phyloP scores from a whole-genome alignment of 2,888 invertebrate species.

The Steinernema hermaphroditum region DNA sequence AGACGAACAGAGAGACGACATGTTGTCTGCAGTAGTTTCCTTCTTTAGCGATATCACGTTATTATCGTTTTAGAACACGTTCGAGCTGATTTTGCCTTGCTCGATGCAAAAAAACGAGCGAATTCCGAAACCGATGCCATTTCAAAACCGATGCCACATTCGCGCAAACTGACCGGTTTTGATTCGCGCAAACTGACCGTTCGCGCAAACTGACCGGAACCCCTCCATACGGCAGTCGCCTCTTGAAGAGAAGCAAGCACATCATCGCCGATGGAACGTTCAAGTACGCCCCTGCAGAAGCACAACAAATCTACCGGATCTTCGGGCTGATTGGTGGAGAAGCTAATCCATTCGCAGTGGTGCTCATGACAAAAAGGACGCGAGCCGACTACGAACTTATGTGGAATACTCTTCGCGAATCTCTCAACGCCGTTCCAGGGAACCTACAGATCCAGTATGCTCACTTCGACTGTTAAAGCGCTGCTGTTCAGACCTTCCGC shows the following conservation, averaged over 20 bases:
- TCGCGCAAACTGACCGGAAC: too few relatives aligned
- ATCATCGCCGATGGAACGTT: neutral
- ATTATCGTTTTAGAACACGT: too few relatives aligned
- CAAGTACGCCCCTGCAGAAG: neutral
- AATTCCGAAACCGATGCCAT: too few relatives aligned
- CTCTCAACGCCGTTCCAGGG: neutral
- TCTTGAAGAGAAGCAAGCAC: neutral
- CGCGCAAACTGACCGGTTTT: too few relatives aligned
- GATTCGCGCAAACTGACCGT: too few relatives aligned
- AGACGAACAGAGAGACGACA: too few relatives aligned
- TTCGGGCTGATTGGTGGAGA: neutral
- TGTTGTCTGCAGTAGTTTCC: too few relatives aligned
- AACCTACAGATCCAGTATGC: neutral
- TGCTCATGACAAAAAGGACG: neutral
- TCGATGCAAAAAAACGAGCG: too few relatives aligned
- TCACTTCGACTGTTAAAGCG: neutral
- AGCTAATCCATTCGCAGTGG: neutral
- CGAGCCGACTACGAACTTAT: neutral
- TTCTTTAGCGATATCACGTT: too few relatives aligned
- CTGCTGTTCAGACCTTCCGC: neutral
- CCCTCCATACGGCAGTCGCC: too few relatives aligned
- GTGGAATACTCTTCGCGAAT: neutral
- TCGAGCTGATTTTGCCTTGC: too few relatives aligned
- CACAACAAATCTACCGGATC: neutral
- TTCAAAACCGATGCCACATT: too few relatives aligned